A percentile compares a stretch with the other conserved stretches of the same genome.
phyloP scores from a whole-genome alignment of 2,888 invertebrate species.

The Brenthis ino region DNA sequence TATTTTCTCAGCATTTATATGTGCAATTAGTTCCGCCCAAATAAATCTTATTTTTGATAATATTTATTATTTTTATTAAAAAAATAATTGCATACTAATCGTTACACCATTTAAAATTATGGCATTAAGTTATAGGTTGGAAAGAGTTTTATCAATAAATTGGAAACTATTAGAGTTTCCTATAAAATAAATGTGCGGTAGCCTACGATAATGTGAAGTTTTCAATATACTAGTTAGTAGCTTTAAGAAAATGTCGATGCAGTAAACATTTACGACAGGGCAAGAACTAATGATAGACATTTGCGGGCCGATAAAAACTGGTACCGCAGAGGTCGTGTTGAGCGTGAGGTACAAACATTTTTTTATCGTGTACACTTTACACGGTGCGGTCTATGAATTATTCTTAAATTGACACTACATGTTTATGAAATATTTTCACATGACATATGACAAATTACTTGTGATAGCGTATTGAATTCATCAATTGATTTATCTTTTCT shows the following conservation, averaged over 20 bases:
- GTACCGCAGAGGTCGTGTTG: slow-evolving; percentile 10
- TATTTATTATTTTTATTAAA: too few species aligned
- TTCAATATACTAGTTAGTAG: slow-evolving; percentile 21
- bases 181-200: too few species aligned
- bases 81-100: too few species aligned
- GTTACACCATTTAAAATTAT: too few species aligned
- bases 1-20: too few species aligned
- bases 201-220: neutral
- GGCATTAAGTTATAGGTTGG: too few species aligned
- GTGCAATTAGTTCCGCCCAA: too few species aligned
- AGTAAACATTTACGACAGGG: slow-evolving; percentile 25
- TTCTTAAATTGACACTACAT: slow-evolving; percentile 24
- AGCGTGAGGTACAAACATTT: slow-evolving; percentile 5
- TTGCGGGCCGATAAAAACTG: slow-evolving; percentile 20
- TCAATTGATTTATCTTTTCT: too few species aligned
- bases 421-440: slow-evolving; percentile 14
- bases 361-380: slow-evolving; percentile 13
- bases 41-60: too few species aligned
- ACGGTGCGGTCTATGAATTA: slow-evolving; percentile 33
- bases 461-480: slow-evolving; percentile 8
- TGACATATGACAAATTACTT: slow-evolving; percentile 23
- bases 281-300: slow-evolving; percentile 25
- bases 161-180: too few species aligned
- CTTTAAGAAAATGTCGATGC: slow-evolving; percentile 26
- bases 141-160: too few species aligned